Base-by-base conservation (phyloP, 35 echinoderm and acorn worm species). In the Apostichopus parvimensis region DNA sequence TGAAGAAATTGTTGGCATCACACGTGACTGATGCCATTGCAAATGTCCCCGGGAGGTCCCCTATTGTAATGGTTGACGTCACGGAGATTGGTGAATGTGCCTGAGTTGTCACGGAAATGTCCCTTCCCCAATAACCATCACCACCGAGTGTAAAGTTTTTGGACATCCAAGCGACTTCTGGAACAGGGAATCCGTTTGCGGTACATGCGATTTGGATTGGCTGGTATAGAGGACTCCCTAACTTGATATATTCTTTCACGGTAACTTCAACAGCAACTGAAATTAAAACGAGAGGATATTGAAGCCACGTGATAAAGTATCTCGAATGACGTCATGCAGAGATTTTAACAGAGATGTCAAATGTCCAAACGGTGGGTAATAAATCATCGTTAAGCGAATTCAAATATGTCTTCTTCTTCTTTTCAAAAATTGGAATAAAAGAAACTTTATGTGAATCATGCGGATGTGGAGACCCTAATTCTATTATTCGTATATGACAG, bases 21-120 rank as follows among this genome's bases (percentile, higher is more conserved):
- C 85, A 87, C n/a, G 56, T 87, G 59, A 87, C 85, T 10, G 85
- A 87, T 52, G 85, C 85, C 85, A 87, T 87, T 12, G 85, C 85
- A 71, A 87, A 87, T 3, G 24, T 11, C 20, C 85, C 85, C 6
- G 85, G 85, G 4, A 66, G 85, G 22, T 87, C 85, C 23, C 20
- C 57, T 5, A 87, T 87, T 9, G 26, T 71, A 9, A 87, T 62
- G 15, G 54, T 57, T 62, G 85, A 87, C 8, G 57, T 64, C 85
- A 87, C 85, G 6, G 85, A 65, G 1, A 87, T 71, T 13, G 85
- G 58, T 7, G 85, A 87, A 71, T 26, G 85, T 66, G 17, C 15
- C 57, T 58, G 59, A 1, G 54, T 57, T 8, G 54, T 87, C 6
- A 87, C 25, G 26, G 18, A 4, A 57, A 87, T 52, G 13, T 71